Percentiles rank a stretch among this genome's conserved stretches.
Conservation (phyloP, 2,888 invertebrate genomes). For the Himalopsyche japonica region DNA sequence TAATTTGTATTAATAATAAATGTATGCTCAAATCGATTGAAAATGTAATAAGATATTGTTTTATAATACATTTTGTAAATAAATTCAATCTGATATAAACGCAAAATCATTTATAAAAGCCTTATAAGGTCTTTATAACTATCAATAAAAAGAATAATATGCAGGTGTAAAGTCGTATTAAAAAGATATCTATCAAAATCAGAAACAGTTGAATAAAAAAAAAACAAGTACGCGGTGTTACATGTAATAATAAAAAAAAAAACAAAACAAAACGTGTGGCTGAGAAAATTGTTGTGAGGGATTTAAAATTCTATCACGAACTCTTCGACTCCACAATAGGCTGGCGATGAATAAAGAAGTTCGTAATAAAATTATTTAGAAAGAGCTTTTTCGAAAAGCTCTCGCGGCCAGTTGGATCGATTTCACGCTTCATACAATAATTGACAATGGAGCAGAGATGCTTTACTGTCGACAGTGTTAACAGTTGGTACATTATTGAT, state of each 20-base stretch:
- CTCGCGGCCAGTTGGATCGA: slow-evolving; percentile 26
- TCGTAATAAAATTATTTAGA: slow-evolving; percentile 34
- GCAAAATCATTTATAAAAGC: too few species aligned
- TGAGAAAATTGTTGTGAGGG: neutral
- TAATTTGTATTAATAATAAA: too few species aligned
- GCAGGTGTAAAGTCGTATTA: neutral
- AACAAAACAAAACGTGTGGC: neutral
- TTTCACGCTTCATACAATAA: slow-evolving; percentile 31
- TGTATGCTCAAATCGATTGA: too few species aligned
- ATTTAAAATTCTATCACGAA: neutral
- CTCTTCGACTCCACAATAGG: neutral
- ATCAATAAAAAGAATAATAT: too few species aligned
- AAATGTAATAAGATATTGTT: too few species aligned
- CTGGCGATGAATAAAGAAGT: slow-evolving; percentile 3
- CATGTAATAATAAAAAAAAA: neutral
- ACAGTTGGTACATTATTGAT: too few species aligned
- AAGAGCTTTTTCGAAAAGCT: slow-evolving; percentile 20
- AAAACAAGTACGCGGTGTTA: neutral
- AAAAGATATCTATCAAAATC: neutral
- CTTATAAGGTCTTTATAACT: too few species aligned
- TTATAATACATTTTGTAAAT: too few species aligned
- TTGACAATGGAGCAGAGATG: slow-evolving; percentile 17
- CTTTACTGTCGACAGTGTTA: neutral
- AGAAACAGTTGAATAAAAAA: neutral
- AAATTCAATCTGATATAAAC: too few species aligned